These are phyloP conservation scores for Tholera decimalis DNA, from an alignment of 2,888 invertebrate species.

Conservation along the genomic window DNA sequence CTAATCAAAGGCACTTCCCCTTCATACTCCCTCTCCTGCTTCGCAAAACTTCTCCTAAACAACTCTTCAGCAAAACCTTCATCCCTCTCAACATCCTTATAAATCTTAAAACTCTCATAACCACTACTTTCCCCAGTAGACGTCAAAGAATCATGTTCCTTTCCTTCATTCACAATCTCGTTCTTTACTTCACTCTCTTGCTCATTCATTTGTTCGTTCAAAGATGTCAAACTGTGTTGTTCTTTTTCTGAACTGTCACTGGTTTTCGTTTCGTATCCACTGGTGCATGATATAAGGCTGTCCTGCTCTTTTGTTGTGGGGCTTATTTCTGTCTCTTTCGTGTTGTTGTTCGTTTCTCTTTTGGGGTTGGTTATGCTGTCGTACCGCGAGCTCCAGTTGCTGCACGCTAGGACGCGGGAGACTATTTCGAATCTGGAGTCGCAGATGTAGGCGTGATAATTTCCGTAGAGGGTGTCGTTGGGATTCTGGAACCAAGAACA, in stretches of 20 bases:
- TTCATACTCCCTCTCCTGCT: constrained; percentile 79
- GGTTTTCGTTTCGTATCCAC: constrained; percentile 83
- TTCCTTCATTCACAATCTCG: constrained; percentile 68
- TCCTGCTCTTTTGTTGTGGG: constrained; percentile 80
- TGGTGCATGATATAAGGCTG: constrained; percentile 86
- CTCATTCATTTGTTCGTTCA: constrained; percentile 65
- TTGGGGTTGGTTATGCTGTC: constrained; percentile 91
- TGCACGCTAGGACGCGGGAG: constrained; percentile 94
- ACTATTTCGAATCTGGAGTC: constrained; percentile 96
- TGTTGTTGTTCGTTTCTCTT: constrained; percentile 83
- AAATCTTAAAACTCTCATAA: constrained; percentile 92
- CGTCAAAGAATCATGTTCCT: constrained; percentile 88
- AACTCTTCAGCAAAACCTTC: constrained; percentile 85
- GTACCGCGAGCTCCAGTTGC: constrained; percentile 95
- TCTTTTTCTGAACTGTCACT: constrained; percentile 77
- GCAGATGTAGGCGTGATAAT: constrained; percentile 96
- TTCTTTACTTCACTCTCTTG: constrained; percentile 71
- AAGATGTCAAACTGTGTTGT: constrained; percentile 62
- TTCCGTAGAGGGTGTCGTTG: constrained; percentile 94
- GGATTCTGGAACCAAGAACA: constrained; percentile 78
- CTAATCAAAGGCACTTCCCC: constrained; percentile 75
- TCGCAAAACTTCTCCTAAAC: constrained; percentile 86
- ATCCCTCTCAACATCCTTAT: constrained; percentile 91
- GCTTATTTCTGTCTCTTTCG: constrained; percentile 78
- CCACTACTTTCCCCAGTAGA: constrained; percentile 94